Evolutionary conservation across 2,888 invertebrate genomes (phyloP).

Genomic region (Magallana nippona): DNA sequence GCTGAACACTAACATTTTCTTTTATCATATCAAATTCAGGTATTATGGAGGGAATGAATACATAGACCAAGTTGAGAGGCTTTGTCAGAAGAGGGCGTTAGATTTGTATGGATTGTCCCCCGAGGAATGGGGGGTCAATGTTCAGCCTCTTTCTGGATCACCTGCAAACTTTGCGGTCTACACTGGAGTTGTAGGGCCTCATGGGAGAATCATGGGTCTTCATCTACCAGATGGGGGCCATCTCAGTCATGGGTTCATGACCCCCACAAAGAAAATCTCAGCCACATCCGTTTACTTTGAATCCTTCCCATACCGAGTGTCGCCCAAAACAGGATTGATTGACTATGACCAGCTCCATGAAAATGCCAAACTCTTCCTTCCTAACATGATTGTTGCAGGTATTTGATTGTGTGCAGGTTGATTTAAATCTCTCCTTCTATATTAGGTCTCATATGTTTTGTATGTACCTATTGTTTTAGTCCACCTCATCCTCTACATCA

Average conservation of each 20-base stretch:
- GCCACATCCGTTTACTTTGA: conserved; percentile 99
- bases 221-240: conserved; percentile 99
- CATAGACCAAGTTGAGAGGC: conserved; percentile 94
- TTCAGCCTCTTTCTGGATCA: conserved; percentile 97
- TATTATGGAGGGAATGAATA: conserved; percentile 98
- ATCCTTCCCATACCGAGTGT: conserved; percentile 97
- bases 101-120: conserved; percentile 90
- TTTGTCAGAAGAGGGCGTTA: conserved; percentile 93
- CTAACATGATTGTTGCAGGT: conserved; percentile 94
- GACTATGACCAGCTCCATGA: conserved; percentile 94
- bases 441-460: too few species aligned
- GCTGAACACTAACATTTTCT: too few species aligned
- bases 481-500: too few species aligned
- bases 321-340: conserved; percentile 89
- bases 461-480: too few species aligned
- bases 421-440: too few species aligned
- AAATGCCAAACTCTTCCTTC: conserved; percentile 92
- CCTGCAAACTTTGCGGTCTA: conserved; percentile 99
- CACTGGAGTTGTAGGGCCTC: conserved; percentile 90
- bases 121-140: conserved; percentile 97
- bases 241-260: conserved; percentile 88
- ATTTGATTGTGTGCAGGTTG: background rate
- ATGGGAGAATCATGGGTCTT: conserved; percentile 96
- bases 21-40: conserved; percentile 81
- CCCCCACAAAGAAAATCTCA: conserved; percentile 93